Conservation (phyloP, 2,888 invertebrate species). For the Cerastis leucographa region DNA sequence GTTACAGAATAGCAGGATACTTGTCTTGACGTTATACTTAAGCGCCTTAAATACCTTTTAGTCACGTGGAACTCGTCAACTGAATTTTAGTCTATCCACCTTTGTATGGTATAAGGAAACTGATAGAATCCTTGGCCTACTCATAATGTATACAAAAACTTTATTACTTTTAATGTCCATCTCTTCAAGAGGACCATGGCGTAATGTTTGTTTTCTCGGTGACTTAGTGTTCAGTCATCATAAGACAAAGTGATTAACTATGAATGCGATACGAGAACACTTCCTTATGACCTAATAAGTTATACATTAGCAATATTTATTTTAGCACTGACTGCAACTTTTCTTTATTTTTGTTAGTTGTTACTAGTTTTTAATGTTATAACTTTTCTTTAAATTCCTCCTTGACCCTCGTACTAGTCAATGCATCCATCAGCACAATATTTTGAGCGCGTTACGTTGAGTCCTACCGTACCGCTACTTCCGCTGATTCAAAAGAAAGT, state of each 20-base stretch:
- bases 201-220: constrained; percentile 27
- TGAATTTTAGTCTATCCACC: background rate
- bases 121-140: background rate
- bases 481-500: background rate
- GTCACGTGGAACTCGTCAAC: background rate
- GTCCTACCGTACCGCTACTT: too few species aligned
- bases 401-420: too few species aligned
- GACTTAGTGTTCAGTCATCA: constrained; percentile 12
- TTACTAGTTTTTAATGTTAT: too few species aligned
- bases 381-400: too few species aligned
- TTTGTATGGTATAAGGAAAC: background rate
- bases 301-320: background rate
- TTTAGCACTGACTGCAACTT: background rate
- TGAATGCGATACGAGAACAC: background rate
- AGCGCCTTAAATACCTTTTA: background rate
- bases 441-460: too few species aligned
- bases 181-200: constrained; percentile 20
- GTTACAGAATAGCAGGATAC: background rate
- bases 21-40: background rate
- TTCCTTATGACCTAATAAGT: constrained; percentile 34
- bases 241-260: constrained; percentile 6
- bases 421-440: too few species aligned
- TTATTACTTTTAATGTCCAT: constrained; percentile 5
- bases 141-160: constrained; percentile 27
- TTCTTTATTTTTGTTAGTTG: too few species aligned